Evolutionary conservation across 2,113 vertebrate species (phyloP), one percentile per base, ranked within the genome.

Genomic region (Vimba vimba): DNA sequence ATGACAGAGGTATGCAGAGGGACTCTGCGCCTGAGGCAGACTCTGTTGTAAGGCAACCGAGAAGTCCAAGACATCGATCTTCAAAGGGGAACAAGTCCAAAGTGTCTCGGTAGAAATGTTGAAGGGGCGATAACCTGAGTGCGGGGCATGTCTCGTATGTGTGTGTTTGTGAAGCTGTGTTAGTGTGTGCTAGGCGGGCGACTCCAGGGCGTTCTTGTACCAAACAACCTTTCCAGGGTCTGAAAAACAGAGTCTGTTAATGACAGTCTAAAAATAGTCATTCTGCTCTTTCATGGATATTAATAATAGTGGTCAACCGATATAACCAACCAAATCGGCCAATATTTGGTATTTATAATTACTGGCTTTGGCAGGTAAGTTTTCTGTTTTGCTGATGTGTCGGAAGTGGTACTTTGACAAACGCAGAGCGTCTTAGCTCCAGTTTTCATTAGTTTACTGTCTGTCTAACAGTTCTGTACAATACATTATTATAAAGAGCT

Each of bases 21-120:
- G 55, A 87, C 73, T 88, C 68, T 89, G 89, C 57, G 59, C 81
- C 92, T 94, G 94, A 94, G 93, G 93, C 94, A 94, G 94, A 91
- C 91, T 91, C 91, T 80, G 86, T 91, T 91, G 91, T 94, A 95
- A 95, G 94, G 95, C 95, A 87, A 94, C 94, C 92, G 92, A 94
- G 89, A 93, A 94, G 92, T 93, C 88, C 89, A 78, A 88, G 86
- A 85, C 83, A 91, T 91, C 90, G 92, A 90, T 89, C 88, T 91
- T 94, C 92, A 93, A 90, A 87, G 88, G 92, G 92, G 91, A 92
- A 91, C 91, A 92, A 93, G 91, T 95, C 92, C 93, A 94, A 94
- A 94, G 91, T 93, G 93, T 93, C 93, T 94, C 91, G 90, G 91
- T 92, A 92, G 93, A 92, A 91, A 89, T 91, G 39, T 90, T 75